A percentile compares a stretch with the other conserved stretches of the same genome.
Evolutionary conservation across 2,888 invertebrate genomes (phyloP).

Genomic region (Opisthograptis luteolata): DNA sequence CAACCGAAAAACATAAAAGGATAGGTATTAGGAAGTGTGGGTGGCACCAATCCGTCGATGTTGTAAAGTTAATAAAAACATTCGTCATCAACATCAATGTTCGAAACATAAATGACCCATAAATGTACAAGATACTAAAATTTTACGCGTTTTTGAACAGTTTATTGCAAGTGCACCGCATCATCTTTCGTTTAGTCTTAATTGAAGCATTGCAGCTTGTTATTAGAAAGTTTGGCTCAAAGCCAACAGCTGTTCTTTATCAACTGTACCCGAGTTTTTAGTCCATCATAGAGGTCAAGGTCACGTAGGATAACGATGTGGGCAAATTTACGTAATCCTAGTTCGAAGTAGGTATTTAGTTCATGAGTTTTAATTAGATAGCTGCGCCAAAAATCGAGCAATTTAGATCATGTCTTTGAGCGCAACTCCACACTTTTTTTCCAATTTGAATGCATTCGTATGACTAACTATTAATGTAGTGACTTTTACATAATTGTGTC

Average conservation of each 20-base stretch:
- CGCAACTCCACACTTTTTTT: not conserved
- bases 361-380: not conserved
- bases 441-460: too few species aligned
- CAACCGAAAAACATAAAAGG: too few species aligned
- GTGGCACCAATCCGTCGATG: too few species aligned
- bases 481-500: not conserved
- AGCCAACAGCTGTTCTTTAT: slow-evolving; percentile 68
- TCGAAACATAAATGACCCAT: slow-evolving; percentile 8
- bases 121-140: slow-evolving; percentile 15
- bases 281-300: slow-evolving; percentile 68
- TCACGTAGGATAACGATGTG: slow-evolving; percentile 34
- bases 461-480: not conserved
- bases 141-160: slow-evolving; percentile 25
- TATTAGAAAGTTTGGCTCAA: slow-evolving; percentile 74
- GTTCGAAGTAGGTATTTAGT: not conserved
- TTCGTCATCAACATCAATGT: slow-evolving; percentile 7
- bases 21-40: too few species aligned
- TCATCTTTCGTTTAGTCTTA: slow-evolving; percentile 42
- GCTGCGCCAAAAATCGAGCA: too few species aligned
- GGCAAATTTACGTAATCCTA: slow-evolving; percentile 1
- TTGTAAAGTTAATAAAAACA: not conserved
- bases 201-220: slow-evolving; percentile 71
- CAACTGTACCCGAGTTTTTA: slow-evolving; percentile 59
- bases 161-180: slow-evolving; percentile 34
- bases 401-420: too few species aligned